These are phyloP conservation scores for Glaucopsyche alexis DNA, from an alignment of 2,888 invertebrate genomes.

Conservation along the genomic window DNA sequence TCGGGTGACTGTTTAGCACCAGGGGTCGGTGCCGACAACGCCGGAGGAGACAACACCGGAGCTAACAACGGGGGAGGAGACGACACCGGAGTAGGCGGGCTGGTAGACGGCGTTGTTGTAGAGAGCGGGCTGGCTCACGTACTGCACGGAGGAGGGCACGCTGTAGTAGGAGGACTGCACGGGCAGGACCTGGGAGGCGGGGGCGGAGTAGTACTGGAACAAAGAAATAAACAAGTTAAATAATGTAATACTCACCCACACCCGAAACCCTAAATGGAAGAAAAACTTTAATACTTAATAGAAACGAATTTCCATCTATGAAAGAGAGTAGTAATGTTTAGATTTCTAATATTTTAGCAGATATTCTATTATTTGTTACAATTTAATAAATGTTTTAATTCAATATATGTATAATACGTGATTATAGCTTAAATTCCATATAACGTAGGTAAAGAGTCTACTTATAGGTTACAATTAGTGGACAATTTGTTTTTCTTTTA, in stretches of 20 bases:
- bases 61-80: not conserved
- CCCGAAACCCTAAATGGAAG: not conserved
- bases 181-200: not conserved
- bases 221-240: not conserved
- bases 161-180: slow-evolving; percentile 16
- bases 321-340: not conserved
- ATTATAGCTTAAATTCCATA: not conserved
- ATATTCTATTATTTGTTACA: not conserved
- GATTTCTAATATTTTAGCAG: not conserved
- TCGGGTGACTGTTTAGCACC: not conserved
- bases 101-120: not conserved
- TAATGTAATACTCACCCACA: not conserved
- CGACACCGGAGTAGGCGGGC: not conserved
- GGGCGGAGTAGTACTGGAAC: slow-evolving; percentile 12
- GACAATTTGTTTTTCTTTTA: no score
- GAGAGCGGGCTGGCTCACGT: slow-evolving; percentile 23
- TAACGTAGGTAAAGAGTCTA: not conserved
- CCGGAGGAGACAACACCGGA: slow-evolving; percentile 2
- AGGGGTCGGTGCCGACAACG: slow-evolving; percentile 18
- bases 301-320: not conserved
- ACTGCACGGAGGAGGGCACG: slow-evolving; percentile 20
- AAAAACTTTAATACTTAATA: not conserved
- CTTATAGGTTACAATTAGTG: not conserved
- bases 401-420: not conserved
- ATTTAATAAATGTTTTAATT: not conserved